These are phyloP conservation scores for Plectrocnemia conspersa DNA, from an alignment of 1,140 invertebrate genomes.

Conservation along the genomic window DNA sequence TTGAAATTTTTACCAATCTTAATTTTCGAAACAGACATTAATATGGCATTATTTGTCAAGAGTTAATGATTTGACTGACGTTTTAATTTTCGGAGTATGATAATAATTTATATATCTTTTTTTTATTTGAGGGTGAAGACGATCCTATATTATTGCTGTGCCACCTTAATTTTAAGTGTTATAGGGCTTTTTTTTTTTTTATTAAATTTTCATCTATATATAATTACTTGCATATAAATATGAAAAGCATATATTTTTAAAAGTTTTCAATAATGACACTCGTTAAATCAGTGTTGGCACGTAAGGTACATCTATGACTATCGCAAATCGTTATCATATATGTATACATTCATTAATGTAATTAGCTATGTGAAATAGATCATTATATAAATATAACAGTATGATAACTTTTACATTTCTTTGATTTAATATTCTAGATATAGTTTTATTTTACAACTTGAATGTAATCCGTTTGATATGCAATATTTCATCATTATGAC, in stretches of 20 bases:
- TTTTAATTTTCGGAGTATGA: neutral
- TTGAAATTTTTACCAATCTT: conserved; percentile 10
- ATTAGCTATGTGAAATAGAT: neutral
- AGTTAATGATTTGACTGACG: neutral
- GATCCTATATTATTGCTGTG: conserved; percentile 6
- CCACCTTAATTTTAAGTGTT: conserved; percentile 8
- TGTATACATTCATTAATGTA: too few relatives aligned
- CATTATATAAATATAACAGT: neutral
- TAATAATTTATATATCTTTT: neutral
- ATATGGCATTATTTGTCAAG: conserved; percentile 5
- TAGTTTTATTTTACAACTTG: conserved; percentile 1
- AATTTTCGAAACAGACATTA: neutral
- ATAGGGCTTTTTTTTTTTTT: conserved; percentile 3
- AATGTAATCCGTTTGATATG: neutral
- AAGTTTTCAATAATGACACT: neutral
- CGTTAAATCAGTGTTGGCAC: conserved; percentile 9
- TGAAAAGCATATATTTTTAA: neutral
- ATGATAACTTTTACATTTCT: neutral
- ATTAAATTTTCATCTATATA: too few relatives aligned
- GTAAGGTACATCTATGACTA: neutral
- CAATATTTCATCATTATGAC: neutral
- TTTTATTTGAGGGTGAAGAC: neutral
- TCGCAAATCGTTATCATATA: conserved; percentile 2
- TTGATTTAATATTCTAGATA: neutral
- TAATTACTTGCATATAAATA: too few relatives aligned